Base-by-base conservation (phyloP, 2,113 vertebrate genomes). In the Salvelinus sp. region DNA sequence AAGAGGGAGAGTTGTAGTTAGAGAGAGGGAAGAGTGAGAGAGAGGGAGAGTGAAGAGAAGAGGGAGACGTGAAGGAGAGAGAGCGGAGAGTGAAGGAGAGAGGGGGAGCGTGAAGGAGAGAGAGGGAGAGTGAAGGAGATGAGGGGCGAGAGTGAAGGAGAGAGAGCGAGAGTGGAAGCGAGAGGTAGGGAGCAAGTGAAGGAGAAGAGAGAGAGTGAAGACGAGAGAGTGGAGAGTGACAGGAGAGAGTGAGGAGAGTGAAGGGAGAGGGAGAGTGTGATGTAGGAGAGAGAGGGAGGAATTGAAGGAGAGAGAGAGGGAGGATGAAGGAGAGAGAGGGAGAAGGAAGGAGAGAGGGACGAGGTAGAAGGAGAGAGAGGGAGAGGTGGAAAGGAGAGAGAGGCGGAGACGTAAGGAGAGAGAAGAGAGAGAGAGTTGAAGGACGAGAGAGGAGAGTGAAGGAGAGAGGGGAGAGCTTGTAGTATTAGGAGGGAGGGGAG, bases 401-500 rank as follows among this genome's bases (percentile, higher is more conserved):
- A 25, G 0, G 9, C n/a, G n/a, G 22, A 25, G 23, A 64, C n/a
- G 28, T 3, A 63, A 27, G 28, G 10, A 70, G 67, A 70, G n/a
- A 33, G 18, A 73, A 9, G 7, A 57, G 6, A 57, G 20, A 12
- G 27, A 3, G 27, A 27, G 27, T 2, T 2, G 27, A 3, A 27
- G 27, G 27, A 3, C n/a, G 27, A 28, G 27, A 28, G 2, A 28
- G 27, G 3, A 23, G 23, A 23, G 23, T 23, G 23, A 23, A 23
- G 23, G n/a, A n/a, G 23, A 76, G 65, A 57, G 69, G 28, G 63
- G 4, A 69, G 69, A 73, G 68, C n/a, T n/a, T 71, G 22, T 6
- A 23, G 66, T n/a, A n/a, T n/a, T n/a, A n/a, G n/a, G n/a, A n/a
- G n/a, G n/a, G n/a, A n/a, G n/a, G n/a, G 23, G 27, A 27, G 27